Evolutionary conservation across 2,888 invertebrate species (phyloP), one percentile per base, ranked within the genome.

Genomic region (Pherbina coryleti): DNA sequence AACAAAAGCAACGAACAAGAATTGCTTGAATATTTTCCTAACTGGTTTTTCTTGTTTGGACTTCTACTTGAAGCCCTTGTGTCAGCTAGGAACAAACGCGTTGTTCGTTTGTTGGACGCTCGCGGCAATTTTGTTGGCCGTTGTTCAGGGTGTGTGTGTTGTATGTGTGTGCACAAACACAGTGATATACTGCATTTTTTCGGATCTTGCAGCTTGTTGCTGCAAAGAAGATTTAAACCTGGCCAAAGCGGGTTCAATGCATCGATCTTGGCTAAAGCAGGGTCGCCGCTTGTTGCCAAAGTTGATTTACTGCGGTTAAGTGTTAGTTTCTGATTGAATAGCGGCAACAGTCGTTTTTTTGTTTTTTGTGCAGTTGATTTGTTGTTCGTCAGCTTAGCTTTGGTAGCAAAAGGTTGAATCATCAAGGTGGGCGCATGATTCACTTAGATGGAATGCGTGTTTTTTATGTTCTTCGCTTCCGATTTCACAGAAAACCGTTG

Each of bases 1-100:
- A 14, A 34, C 37, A 66, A 37, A n/a, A n/a, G n/a, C 17, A 66
- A 66, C 17, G 11, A 31, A 19, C 55, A 55, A 55, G 55, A 19
- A 55, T 22, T n/a, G 55, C 25, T 25, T 28, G 28, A 25, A 60
- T 25, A 25, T 60, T 60, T 60, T 37, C 44, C 19, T 17, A 67
- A 67, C 67, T 34, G 67, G 67, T 67, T 67, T 44, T 67, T 67
- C 67, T 67, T 67, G 67, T 67, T 67, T 37, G 9, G 31, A 37
- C 66, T 66, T 17, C 19, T 66, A 34, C 19, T 11, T 44, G 5
- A 19, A 67, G 67, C 67, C 67, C 67, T 67, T 67, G 67, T 67
- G 67, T 67, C 67, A 37, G 67, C 25, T 60, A 19, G 55, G 22
- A 22, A 60, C 60, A 60, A 28, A 28, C 60, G 28, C 28, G 9